These are phyloP conservation scores for Buceros bicornis DNA, from an alignment of 2,797 vertebrate genomes.

Conservation along the genomic window DNA sequence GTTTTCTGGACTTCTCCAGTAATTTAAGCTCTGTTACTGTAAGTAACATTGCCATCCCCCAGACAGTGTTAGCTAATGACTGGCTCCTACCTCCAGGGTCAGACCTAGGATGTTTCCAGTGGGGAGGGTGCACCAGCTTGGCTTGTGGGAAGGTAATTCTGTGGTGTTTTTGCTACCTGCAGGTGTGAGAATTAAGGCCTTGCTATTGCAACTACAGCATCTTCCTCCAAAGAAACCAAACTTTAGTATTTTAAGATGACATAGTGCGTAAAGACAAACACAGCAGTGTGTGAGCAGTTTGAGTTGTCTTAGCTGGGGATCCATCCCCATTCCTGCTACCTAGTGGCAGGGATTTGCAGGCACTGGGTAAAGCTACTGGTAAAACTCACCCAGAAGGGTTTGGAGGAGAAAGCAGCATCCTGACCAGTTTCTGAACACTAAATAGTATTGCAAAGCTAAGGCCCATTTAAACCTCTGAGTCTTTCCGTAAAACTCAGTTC, in stretches of 20 bases:
- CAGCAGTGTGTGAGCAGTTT: background rate
- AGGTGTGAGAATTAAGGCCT: background rate
- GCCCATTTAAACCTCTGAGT: background rate
- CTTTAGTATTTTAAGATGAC: background rate
- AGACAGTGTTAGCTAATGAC: accelerated
- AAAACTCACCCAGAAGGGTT: background rate
- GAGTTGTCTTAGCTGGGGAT: accelerated
- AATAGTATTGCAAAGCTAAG: background rate
- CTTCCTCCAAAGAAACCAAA: background rate
- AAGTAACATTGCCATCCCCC: background rate
- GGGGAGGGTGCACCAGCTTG: background rate
- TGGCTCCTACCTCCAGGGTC: background rate
- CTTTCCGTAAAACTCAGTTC: background rate
- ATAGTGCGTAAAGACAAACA: background rate
- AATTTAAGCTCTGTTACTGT: background rate
- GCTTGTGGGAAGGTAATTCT: background rate
- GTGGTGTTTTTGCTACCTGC: background rate
- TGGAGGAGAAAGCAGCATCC: background rate
- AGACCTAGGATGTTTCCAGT: accelerated
- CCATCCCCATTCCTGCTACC: background rate
- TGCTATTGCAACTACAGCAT: accelerated
- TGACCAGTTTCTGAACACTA: background rate
- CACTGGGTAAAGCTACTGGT: background rate
- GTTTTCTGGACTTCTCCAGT: background rate
- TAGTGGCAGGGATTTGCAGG: background rate